Percentiles rank a stretch among this genome's conserved stretches.
phyloP scores from a whole-genome alignment of 2,797 vertebrate species.

The Hydrolagus colliei region DNA sequence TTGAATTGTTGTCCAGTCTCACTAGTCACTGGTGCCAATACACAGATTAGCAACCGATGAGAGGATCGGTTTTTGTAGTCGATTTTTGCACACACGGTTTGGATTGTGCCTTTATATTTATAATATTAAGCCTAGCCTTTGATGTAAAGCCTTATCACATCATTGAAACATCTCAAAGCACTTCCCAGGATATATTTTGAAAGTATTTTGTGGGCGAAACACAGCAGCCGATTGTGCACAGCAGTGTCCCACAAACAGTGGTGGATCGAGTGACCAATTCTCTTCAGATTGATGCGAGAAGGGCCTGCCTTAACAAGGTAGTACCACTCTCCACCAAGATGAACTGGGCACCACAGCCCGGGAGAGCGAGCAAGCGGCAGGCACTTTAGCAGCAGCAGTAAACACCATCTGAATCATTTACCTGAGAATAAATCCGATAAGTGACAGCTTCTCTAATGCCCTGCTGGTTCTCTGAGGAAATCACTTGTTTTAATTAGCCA shows the following conservation, averaged over 20 bases:
- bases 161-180: too few species aligned
- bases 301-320: too few species aligned
- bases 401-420: slow-evolving; percentile 31
- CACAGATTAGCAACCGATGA: neutral
- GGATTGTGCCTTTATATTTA: slow-evolving; percentile 5
- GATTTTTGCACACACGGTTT: neutral
- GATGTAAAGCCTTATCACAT: too few species aligned
- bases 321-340: too few species aligned
- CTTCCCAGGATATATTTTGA: too few species aligned
- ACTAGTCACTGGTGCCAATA: neutral
- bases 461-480: slow-evolving; percentile 30
- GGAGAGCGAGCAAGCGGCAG: neutral
- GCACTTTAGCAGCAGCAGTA: slow-evolving; percentile 2
- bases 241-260: too few species aligned
- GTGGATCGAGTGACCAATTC: too few species aligned
- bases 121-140: neutral
- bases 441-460: slow-evolving; percentile 28
- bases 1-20: neutral
- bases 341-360: neutral
- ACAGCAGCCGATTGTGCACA: too few species aligned
- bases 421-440: slow-evolving; percentile 31
- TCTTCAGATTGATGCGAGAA: too few species aligned
- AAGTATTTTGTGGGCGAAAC: too few species aligned
- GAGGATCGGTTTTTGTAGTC: neutral
- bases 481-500: slow-evolving; percentile 30